A percentile compares a stretch with the other conserved stretches of the same genome.
Conservation (phyloP, 2,797 vertebrate genomes). For the Schizothorax lantsangensis region DNA sequence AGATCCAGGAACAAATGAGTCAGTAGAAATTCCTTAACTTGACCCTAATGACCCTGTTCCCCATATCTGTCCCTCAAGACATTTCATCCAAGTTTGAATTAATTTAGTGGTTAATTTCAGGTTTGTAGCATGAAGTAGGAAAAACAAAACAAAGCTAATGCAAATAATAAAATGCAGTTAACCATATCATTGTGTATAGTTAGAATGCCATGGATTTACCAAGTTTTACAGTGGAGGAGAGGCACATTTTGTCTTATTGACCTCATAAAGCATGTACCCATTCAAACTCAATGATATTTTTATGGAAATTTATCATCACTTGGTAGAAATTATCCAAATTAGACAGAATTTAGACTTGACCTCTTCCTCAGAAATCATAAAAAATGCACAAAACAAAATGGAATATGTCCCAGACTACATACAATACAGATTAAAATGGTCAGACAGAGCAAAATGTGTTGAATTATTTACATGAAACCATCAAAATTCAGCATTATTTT, state of each 20-base stretch:
- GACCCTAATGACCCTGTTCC: background rate
- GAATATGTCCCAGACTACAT: background rate
- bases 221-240: background rate
- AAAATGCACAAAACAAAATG: background rate
- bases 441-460: background rate
- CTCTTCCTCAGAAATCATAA: background rate
- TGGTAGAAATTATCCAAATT: background rate
- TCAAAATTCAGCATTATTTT: background rate
- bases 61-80: slow-evolving; percentile 4
- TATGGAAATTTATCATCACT: background rate
- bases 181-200: background rate
- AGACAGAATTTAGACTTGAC: background rate
- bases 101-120: background rate
- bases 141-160: background rate
- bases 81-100: background rate
- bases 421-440: background rate
- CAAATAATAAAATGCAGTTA: background rate
- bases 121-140: background rate
- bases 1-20: slow-evolving; percentile 66
- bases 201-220: background rate
- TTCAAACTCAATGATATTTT: background rate
- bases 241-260: background rate
- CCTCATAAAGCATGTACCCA: background rate
- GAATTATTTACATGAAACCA: background rate
- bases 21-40: slow-evolving; percentile 31